Percentiles rank a stretch among this genome's conserved stretches.
Evolutionary conservation across 2,888 invertebrate genomes (phyloP).

Genomic region (Baronia brevicornis): DNA sequence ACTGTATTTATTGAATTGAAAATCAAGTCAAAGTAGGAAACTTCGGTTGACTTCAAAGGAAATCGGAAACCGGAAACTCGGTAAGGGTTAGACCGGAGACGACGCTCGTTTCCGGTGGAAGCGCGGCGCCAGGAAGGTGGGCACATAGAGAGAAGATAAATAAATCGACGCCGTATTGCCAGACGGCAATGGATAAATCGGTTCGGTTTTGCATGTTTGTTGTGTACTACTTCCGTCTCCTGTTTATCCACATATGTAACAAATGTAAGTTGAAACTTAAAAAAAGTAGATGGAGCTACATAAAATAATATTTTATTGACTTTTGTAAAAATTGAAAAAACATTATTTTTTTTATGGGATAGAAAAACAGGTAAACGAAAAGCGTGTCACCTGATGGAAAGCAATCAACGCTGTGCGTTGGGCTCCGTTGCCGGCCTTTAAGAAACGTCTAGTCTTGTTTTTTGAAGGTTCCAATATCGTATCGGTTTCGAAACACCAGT

Average conservation of each 20-base stretch:
- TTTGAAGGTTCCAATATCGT: too few relatives aligned
- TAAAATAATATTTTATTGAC: too few relatives aligned
- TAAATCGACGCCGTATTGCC: constrained; percentile 68
- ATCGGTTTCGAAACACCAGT: too few relatives aligned
- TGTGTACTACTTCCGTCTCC: constrained; percentile 64
- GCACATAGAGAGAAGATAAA: constrained; percentile 57
- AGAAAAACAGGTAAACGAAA: too few relatives aligned
- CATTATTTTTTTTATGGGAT: too few relatives aligned
- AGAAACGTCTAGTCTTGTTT: too few relatives aligned
- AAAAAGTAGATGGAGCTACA: background rate
- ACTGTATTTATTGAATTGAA: constrained; percentile 34
- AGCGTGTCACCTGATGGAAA: too few relatives aligned
- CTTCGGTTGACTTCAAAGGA: constrained; percentile 58
- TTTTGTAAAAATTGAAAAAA: too few relatives aligned
- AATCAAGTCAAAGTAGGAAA: constrained; percentile 45
- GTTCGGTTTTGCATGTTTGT: constrained; percentile 65
- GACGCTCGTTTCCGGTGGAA: constrained; percentile 70
- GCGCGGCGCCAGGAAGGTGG: constrained; percentile 68
- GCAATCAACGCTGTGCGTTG: too few relatives aligned
- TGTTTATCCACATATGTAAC: constrained; percentile 48
- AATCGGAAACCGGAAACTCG: constrained; percentile 70
- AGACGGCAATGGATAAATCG: constrained; percentile 67
- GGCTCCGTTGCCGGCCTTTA: too few relatives aligned
- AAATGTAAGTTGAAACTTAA: background rate
- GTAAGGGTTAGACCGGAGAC: constrained; percentile 73